Base-by-base conservation (phyloP, 2,113 vertebrate genomes). In the Eonycteris spelaea region DNA sequence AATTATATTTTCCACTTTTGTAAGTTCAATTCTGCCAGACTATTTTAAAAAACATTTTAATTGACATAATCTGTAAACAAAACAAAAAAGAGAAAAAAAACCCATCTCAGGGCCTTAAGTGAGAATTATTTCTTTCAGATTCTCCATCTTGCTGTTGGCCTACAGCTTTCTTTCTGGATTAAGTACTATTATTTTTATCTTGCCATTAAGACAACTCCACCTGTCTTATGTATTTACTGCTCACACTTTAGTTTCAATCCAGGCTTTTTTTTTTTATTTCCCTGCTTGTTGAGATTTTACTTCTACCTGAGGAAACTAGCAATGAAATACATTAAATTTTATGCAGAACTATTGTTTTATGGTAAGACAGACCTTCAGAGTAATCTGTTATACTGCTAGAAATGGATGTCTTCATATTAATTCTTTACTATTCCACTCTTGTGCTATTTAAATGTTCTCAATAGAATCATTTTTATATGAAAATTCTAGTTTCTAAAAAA, bases 401-500 rank as follows among this genome's bases (percentile, higher is more conserved):
- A 84, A 91, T 35, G 16, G 38, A 93, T 57, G 26, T 70, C 26
- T 21, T 83, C 28, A 70, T 55, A 74, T 35, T 79, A 38, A 92
- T 80, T 94, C 93, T 65, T 70, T 90, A 59, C 7, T 86, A 61
- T 35, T 80, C 12, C 3, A 74, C 21, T 70, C 87, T 28, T 87
- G 40, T 90, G 53, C 6, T 82, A 86, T 70, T 51, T 35, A 15
- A 82, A 26, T 82, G 45, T 68, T 59, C 88, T 87, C 2, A 92
- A 79, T 73, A 55, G 30, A 74, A 53, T 11, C n/a, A 78, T 92
- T 94, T 93, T 90, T 55, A 61, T 78, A 92, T 78, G 40, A 77
- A 93, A 92, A 38, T 51, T 67, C 18, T 88, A 77, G 21, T 70
- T 94, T 35, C 30, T 82, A 38, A 94, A 94, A 70, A 75, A 48